phyloP scores from a whole-genome alignment of 2,888 invertebrate species.

The Tenthredo scrophulariae region DNA sequence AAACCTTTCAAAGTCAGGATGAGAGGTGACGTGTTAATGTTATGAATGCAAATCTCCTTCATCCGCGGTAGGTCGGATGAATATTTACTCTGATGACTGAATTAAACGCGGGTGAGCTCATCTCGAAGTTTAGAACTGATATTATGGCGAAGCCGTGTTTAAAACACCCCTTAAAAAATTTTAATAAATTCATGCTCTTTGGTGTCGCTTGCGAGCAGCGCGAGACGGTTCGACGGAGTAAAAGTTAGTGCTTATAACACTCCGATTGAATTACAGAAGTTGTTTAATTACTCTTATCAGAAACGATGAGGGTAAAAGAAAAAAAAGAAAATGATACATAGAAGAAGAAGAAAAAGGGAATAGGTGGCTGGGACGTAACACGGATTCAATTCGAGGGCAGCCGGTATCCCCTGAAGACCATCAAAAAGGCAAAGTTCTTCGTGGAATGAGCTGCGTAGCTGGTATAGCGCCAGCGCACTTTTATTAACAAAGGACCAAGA shows the following conservation, averaged over 20 bases:
- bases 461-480: background rate
- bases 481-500: background rate
- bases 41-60: slow-evolving; percentile 18
- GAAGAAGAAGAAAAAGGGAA: no score
- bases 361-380: background rate
- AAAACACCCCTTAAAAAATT: background rate
- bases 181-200: background rate
- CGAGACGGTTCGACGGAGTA: background rate
- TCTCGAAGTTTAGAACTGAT: background rate
- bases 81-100: slow-evolving; percentile 29
- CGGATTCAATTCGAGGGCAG: background rate
- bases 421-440: background rate
- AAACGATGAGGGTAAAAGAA: background rate
- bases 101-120: slow-evolving; percentile 27
- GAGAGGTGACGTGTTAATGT: slow-evolving; percentile 9
- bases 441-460: background rate
- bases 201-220: background rate
- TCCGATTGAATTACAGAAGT: background rate
- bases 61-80: slow-evolving; percentile 15
- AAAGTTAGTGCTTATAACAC: background rate
- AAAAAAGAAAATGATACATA: background rate
- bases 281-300: background rate
- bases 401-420: background rate
- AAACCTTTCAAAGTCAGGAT: background rate
- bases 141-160: slow-evolving; percentile 11